Percentiles rank a stretch among this genome's conserved stretches.
These are phyloP conservation scores for Origma solitaria DNA, from an alignment of 2,113 vertebrate genomes.

Conservation along the genomic window DNA sequence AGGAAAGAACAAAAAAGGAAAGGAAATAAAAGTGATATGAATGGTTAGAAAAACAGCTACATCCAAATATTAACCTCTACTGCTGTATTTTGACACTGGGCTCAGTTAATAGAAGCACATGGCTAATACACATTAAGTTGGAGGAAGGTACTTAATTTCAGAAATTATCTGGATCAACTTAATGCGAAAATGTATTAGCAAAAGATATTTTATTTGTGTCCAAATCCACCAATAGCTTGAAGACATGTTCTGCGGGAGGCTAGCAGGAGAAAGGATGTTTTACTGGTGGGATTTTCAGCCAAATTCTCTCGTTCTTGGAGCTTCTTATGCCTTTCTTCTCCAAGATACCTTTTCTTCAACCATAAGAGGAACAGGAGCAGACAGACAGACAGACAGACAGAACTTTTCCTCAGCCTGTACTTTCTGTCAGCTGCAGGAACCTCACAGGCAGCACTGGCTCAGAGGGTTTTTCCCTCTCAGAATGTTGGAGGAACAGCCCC, in stretches of 20 bases:
- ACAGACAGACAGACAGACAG: background rate
- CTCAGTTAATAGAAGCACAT: background rate
- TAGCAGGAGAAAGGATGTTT: background rate
- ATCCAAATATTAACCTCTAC: background rate
- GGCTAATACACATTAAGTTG: background rate
- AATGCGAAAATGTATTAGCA: background rate
- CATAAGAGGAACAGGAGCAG: background rate
- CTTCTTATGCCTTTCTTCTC: constrained; percentile 2
- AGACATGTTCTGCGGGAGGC: background rate
- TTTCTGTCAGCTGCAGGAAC: background rate
- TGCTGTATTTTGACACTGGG: background rate
- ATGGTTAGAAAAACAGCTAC: background rate
- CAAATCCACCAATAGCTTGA: constrained; percentile 1
- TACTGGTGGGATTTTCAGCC: background rate
- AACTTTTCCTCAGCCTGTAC: background rate
- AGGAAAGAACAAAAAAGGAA: constrained; percentile 41
- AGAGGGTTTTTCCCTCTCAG: rapidly evolving
- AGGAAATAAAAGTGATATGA: constrained; percentile 38
- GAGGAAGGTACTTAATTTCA: background rate
- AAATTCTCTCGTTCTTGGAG: background rate
- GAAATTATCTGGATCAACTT: background rate
- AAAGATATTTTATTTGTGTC: background rate
- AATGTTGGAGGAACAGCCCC: background rate
- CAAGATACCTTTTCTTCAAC: background rate
- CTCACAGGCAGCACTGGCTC: background rate